A percentile compares a stretch with the other conserved stretches of the same genome.
Conservation (phyloP, 2,113 vertebrate species). For the Rhinoptilus africanus region DNA sequence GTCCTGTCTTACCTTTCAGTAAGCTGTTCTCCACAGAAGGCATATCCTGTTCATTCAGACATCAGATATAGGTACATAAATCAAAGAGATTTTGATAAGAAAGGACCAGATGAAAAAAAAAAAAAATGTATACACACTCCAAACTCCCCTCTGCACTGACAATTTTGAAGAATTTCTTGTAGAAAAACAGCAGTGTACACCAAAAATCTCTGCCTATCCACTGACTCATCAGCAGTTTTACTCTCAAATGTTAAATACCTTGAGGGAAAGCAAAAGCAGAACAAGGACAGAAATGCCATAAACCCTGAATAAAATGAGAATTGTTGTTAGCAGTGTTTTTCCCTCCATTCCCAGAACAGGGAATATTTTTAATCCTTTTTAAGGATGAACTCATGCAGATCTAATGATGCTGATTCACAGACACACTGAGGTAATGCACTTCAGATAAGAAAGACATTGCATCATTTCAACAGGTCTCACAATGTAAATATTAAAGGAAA, state of each 20-base stretch:
- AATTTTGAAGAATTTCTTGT: not conserved
- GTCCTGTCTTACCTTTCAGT: not conserved
- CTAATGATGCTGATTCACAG: constrained; percentile 79
- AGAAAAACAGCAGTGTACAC: not conserved
- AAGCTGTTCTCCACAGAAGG: not conserved
- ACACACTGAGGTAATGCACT: constrained; percentile 74
- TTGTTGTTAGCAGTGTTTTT: not conserved
- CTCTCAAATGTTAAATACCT: not conserved
- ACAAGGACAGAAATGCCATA: not conserved
- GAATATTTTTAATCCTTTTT: constrained; percentile 35
- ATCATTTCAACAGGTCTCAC: constrained; percentile 68
- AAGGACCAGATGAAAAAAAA: not conserved
- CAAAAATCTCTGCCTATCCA: not conserved
- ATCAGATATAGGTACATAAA: not conserved
- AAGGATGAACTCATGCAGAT: constrained; percentile 74
- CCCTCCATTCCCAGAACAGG: constrained; percentile 41
- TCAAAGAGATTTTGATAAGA: not conserved
- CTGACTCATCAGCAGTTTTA: not conserved
- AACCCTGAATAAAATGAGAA: not conserved
- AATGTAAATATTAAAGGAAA: constrained; percentile 60
- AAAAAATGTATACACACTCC: not conserved
- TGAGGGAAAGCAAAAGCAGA: not conserved
- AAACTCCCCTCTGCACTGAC: not conserved
- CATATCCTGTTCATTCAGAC: not conserved
- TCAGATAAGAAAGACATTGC: constrained; percentile 57